Evolutionary conservation across 2,113 vertebrate genomes (phyloP).

Genomic region (Rissa tridactyla): DNA sequence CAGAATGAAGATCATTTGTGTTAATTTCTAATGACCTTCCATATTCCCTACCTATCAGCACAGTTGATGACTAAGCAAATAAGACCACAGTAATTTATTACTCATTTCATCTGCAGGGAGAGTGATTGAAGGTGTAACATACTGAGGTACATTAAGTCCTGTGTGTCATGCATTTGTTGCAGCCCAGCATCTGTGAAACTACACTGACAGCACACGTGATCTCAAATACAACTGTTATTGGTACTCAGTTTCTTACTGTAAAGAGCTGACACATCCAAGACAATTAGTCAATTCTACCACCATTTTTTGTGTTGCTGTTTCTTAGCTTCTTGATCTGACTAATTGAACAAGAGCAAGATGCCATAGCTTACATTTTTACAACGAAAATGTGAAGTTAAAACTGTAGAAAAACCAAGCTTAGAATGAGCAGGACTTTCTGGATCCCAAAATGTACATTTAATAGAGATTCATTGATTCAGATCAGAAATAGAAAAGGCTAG

Average conservation of each 20-base stretch:
- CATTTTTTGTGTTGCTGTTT: neutral
- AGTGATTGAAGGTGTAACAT: neutral
- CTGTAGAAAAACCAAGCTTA: neutral
- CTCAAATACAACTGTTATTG: neutral
- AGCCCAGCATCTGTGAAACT: neutral
- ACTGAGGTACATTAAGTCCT: neutral
- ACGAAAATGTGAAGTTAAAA: neutral
- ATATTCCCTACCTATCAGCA: neutral
- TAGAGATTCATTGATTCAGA: neutral
- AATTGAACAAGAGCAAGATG: neutral
- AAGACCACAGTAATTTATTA: neutral
- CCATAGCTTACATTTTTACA: neutral
- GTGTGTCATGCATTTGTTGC: neutral
- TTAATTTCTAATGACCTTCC: neutral
- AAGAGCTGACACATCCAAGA: neutral
- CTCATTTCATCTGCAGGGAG: neutral
- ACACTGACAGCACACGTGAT: neutral
- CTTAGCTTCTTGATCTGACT: neutral
- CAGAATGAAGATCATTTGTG: neutral
- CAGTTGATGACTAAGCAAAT: neutral
- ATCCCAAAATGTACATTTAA: neutral
- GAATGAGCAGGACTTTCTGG: neutral
- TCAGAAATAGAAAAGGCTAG: neutral
- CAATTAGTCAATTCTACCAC: neutral
- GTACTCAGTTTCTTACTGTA: neutral